Percentiles rank a stretch among this genome's conserved stretches.
Conservation (phyloP, 1,140 invertebrate genomes). For the Galendromus occidentalis region DNA sequence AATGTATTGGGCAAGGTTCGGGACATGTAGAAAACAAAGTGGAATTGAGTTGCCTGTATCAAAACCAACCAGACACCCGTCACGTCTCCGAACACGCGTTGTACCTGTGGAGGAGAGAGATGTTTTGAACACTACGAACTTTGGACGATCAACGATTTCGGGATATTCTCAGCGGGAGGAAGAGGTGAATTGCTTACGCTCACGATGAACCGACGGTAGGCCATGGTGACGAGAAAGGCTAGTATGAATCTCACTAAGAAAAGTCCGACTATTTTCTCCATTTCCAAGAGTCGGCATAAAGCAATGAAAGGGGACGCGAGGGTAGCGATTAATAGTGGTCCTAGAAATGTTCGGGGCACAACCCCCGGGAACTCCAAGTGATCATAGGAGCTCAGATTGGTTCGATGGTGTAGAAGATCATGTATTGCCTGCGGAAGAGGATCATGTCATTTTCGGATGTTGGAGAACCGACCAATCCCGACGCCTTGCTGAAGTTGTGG, state of each 20-base stretch:
- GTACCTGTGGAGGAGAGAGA: constrained; percentile 27
- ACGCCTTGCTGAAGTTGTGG: no score
- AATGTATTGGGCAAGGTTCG: constrained; percentile 88
- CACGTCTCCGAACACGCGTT: constrained; percentile 50
- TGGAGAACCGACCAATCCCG: no score
- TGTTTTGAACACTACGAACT: no score
- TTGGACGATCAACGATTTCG: no score
- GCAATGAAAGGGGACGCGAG: constrained; percentile 53
- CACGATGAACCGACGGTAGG: constrained; percentile 46
- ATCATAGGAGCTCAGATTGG: constrained; percentile 56
- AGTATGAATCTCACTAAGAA: constrained; percentile 60
- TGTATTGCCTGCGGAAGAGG: constrained; percentile 60
- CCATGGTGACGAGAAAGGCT: constrained; percentile 46
- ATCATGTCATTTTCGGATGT: no score
- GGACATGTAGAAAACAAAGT: constrained; percentile 91
- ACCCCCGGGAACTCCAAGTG: constrained; percentile 95
- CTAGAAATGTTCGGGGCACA: constrained; percentile 86
- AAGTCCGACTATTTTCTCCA: constrained; percentile 55
- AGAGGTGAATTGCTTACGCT: constrained; percentile 19
- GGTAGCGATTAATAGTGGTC: constrained; percentile 60
- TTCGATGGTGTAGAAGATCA: constrained; percentile 72
- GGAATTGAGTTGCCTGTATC: constrained; percentile 78
- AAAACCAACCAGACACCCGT: constrained; percentile 60
- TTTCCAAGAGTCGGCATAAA: constrained; percentile 42
- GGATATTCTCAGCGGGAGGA: no score